Evolutionary conservation across 2,113 vertebrate genomes (phyloP), one percentile per base, ranked within the genome.

Genomic region (Corythoichthys haematopterus): DNA sequence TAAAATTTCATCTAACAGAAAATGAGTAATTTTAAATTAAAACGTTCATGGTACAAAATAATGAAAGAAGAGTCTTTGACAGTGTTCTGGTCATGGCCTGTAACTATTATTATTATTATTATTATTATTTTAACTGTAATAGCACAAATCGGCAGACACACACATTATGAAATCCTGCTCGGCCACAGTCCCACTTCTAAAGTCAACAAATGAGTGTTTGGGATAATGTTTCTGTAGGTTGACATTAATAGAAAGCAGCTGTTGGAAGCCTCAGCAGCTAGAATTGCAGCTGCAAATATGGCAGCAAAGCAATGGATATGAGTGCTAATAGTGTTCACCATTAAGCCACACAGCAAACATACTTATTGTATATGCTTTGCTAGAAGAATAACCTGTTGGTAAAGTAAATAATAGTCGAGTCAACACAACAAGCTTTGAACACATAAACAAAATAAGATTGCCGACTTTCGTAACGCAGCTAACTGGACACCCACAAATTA

Each of bases 211-310:
- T 80, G 80, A 74, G 79, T 76, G 78, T 80, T 85, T 47, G 7
- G 75, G 72, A 80, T 83, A 83, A 85, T 86, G 79, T 82, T 86
- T 80, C 76, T 66, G 56, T 35, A 71, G 78, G 73, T 38, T 67
- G 79, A 86, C 74, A 66, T 71, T 85, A 88, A 88, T 80, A 85
- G 85, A 81, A 87, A 82, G 78, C 85, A 83, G 86, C 88, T 89
- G 83, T 82, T 84, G 71, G 51, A 76, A 74, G 66, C 58, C 71
- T 78, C 67, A 69, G 74, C 82, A 86, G 79, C 82, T 87, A 86
- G 78, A 84, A 65, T 65, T 61, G 40, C 76, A 69, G 83, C 80
- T 67, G 84, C 74, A 86, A 77, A 72, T 38, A 71, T 61, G 68
- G 40, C 60, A 46, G 71, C 75, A 70, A 77, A 79, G 73, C 45